Conservation (phyloP, 2,888 invertebrate species). For the Hydrotaea cyrtoneurina region DNA sequence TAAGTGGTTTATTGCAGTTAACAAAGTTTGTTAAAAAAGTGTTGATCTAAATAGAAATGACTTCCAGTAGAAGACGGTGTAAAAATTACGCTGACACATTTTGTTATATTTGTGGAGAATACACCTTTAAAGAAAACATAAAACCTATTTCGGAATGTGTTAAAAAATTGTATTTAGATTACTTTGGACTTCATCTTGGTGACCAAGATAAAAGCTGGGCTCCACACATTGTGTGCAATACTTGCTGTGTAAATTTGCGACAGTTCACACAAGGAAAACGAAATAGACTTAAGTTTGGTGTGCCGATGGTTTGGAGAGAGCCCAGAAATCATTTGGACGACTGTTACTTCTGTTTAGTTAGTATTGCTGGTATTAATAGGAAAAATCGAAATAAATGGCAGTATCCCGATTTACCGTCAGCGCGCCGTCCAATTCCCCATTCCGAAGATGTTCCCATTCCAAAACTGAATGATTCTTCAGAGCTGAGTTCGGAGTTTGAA, state of each 20-base stretch:
- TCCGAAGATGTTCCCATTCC: neutral
- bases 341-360: neutral
- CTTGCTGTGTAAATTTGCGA: neutral
- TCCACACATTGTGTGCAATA: no score
- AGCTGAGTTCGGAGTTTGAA: neutral
- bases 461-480: neutral
- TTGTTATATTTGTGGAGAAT: no score
- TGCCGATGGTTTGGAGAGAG: neutral
- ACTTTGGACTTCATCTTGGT: no score
- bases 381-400: neutral
- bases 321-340: neutral
- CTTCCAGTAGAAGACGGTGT: no score
- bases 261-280: neutral
- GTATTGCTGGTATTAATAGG: neutral
- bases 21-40: no score
- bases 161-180: no score
- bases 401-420: neutral
- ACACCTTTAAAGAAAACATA: no score
- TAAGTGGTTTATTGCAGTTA: no score
- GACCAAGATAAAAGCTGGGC: no score
- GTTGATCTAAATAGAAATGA: no score
- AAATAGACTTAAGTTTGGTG: neutral
- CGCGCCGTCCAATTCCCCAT: neutral
- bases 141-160: no score
- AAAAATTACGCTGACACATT: no score